Conservation (phyloP, 2,797 vertebrate genomes). For the Periophthalmus magnuspinnatus region DNA sequence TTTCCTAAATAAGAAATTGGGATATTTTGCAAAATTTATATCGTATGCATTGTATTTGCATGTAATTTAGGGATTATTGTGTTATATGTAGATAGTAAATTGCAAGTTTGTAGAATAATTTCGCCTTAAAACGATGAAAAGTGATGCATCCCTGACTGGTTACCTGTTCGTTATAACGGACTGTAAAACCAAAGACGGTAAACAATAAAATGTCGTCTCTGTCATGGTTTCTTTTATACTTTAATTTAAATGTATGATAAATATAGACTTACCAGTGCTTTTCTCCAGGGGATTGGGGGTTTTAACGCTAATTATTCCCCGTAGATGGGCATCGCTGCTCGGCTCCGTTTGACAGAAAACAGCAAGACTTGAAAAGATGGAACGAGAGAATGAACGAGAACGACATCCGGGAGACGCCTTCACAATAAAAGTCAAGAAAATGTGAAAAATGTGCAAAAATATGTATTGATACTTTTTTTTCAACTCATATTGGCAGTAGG, state of each 20-base stretch:
- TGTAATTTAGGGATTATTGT: neutral
- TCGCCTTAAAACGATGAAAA: neutral
- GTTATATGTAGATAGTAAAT: neutral
- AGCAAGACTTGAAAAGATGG: neutral
- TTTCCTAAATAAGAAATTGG: too few relatives aligned
- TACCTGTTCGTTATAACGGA: conserved; percentile 19
- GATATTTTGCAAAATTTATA: neutral
- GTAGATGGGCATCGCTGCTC: conserved; percentile 29
- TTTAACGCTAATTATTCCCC: neutral
- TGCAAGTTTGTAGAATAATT: neutral
- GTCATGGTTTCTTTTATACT: neutral
- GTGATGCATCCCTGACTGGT: neutral
- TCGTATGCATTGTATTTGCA: neutral
- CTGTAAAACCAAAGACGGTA: neutral
- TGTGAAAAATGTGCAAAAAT: too few relatives aligned
- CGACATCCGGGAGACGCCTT: conserved; percentile 12
- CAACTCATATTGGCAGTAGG: too few relatives aligned
- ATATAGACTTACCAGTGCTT: conserved; percentile 22
- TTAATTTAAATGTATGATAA: neutral
- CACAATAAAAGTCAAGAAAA: neutral
- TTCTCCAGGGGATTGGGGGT: conserved; percentile 1
- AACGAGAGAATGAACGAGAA: accelerated
- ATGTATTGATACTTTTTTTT: too few relatives aligned
- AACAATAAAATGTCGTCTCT: neutral
- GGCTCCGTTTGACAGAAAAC: conserved; percentile 15